Percentiles rank a stretch among this genome's conserved stretches.
Conservation (phyloP, 2,888 invertebrate genomes). For the Apantesis nais region DNA sequence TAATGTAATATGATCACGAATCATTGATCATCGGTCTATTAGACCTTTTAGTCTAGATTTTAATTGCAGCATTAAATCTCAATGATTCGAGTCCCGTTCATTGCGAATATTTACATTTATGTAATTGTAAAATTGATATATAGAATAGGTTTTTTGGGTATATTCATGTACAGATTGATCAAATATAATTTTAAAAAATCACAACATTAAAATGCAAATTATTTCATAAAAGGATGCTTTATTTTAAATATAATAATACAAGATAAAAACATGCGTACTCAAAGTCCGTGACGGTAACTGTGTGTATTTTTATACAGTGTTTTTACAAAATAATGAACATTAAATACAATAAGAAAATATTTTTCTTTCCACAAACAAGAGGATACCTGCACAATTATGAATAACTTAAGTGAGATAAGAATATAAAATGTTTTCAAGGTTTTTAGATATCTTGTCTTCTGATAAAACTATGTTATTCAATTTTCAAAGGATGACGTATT, state of each 20-base stretch:
- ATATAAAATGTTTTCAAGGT: slow-evolving; percentile 14
- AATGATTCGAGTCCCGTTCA: not conserved
- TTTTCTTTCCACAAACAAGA: not conserved
- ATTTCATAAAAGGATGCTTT: not conserved
- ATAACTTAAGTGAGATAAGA: slow-evolving; percentile 2
- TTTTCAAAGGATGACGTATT: slow-evolving; percentile 6
- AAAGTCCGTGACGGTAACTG: not conserved
- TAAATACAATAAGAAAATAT: not conserved
- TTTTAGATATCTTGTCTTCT: not conserved
- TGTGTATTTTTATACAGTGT: not conserved
- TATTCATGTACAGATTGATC: not conserved
- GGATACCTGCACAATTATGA: not conserved
- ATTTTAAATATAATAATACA: not conserved
- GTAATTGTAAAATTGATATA: not conserved
- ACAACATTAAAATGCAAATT: not conserved
- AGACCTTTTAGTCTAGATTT: too few relatives aligned
- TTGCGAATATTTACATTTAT: not conserved
- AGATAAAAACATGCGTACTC: not conserved
- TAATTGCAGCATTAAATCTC: not conserved
- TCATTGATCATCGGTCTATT: too few relatives aligned
- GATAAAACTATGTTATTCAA: slow-evolving; percentile 6
- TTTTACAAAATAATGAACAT: not conserved
- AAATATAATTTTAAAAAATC: not conserved
- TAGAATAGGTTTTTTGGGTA: not conserved
- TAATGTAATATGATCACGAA: not conserved